Conservation (phyloP, 1,140 invertebrate genomes). For the Halesus radiatus region DNA sequence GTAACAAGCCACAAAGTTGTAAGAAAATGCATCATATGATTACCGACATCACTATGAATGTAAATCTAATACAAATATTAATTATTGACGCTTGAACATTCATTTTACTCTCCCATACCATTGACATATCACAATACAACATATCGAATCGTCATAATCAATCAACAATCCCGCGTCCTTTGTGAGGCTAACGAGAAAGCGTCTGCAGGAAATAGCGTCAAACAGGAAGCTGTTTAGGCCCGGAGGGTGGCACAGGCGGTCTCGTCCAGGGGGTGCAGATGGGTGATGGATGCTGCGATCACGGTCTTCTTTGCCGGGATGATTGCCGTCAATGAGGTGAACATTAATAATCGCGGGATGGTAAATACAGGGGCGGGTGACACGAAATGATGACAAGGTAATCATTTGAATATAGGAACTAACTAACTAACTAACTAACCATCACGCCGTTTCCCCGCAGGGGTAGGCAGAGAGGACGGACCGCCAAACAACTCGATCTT, state of each 20-base stretch:
- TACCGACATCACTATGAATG: no score
- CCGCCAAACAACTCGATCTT: no score
- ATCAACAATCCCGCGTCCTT: constrained; percentile 45
- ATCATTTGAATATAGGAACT: background rate
- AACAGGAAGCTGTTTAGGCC: constrained; percentile 53
- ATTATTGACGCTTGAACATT: no score
- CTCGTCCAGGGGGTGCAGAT: background rate
- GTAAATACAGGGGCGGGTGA: constrained; percentile 28
- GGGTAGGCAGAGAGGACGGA: no score
- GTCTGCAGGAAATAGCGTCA: constrained; percentile 48
- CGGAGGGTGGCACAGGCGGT: background rate
- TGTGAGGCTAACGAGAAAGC: constrained; percentile 48
- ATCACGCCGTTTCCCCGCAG: no score
- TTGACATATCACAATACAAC: background rate
- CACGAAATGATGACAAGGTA: background rate
- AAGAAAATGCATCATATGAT: no score
- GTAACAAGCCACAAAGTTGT: no score
- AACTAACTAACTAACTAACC: no score
- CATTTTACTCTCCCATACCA: no score
- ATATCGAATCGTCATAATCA: constrained; percentile 55
- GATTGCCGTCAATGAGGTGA: constrained; percentile 21
- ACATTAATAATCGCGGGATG: constrained; percentile 23
- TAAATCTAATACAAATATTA: no score
- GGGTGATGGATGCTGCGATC: background rate
- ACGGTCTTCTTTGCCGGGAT: constrained; percentile 11